Base-by-base conservation (phyloP, 2,888 invertebrate genomes). In the Peribatodes rhomboidaria region DNA sequence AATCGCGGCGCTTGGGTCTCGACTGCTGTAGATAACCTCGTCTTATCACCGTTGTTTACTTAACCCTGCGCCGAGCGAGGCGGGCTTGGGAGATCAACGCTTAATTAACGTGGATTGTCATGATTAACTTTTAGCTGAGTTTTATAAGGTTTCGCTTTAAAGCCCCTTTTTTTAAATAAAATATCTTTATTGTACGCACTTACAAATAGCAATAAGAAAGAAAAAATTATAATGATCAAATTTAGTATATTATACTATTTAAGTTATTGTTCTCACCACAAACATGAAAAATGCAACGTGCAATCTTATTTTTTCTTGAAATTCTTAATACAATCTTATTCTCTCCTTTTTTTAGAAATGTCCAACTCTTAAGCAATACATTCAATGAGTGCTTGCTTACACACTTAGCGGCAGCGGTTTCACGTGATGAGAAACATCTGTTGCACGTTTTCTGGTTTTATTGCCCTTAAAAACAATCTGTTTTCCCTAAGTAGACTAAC, bases 21-120 rank as follows among this genome's bases (percentile, higher is more conserved):
- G 79, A 84, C 82, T 85, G 81, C 74, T 73, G 72, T 53, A 84
- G 92, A 92, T 91, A 91, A 89, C 88, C 87, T 84, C 82, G 79
- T 68, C 80, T 89, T 92, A 92, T 91, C 91, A 80, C 65, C 76
- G 80, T 77, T 86, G 85, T 86, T 87, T 84, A 86, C 85, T 87
- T 85, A 88, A 90, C 89, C 77, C 82, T 71, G 11, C 13, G 59
- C 50, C 58, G 70, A 54, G 35, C 42, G 53, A 31, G 22, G 62
- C 8, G n/a, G 81, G 82, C 74, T 70, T 65, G 1, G 31, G 16
- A 63, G 58, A 58, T 66, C 68, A 18, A 9, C 14, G 4, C 8
- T 14, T 44, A n/a, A 18, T 27, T 54, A 16, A 16, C 14, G n/a
- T 20, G n/a, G 6, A 16, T 20, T 42, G 8, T 20, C 18, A 10